Percentiles rank a stretch among this genome's conserved stretches.
These are phyloP conservation scores for Channa maculata DNA, from an alignment of 2,113 vertebrate genomes.

Conservation along the genomic window DNA sequence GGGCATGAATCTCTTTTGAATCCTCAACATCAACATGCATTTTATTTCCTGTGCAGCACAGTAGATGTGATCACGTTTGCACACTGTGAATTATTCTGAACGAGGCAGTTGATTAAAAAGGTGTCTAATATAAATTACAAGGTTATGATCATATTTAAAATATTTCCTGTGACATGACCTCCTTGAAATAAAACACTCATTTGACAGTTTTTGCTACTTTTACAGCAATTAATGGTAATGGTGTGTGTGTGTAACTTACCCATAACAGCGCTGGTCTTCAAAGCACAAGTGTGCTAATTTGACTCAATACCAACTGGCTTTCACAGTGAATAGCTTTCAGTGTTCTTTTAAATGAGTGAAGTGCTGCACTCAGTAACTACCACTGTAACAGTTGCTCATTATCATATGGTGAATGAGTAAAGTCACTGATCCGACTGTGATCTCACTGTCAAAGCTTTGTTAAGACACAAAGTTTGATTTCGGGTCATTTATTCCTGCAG, in stretches of 20 bases:
- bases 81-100: constrained; percentile 44
- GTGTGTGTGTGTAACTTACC: constrained; percentile 56
- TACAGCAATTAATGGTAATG: constrained; percentile 68
- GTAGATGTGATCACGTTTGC: constrained; percentile 5
- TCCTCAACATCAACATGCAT: constrained; percentile 30
- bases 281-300: constrained; percentile 59
- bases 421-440: constrained; percentile 42
- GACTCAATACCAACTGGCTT: constrained; percentile 55
- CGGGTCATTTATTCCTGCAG: constrained; percentile 8
- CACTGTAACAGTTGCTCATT: constrained; percentile 35
- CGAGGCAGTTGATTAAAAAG: constrained; percentile 54
- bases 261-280: constrained; percentile 57
- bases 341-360: constrained; percentile 52
- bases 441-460: constrained; percentile 27
- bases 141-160: constrained; percentile 57
- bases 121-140: constrained; percentile 54
- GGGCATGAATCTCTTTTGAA: constrained; percentile 33
- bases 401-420: constrained; percentile 19
- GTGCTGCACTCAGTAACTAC: constrained; percentile 18
- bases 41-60: constrained; percentile 27
- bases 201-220: constrained; percentile 66
- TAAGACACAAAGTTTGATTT: constrained; percentile 17
- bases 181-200: constrained; percentile 56
- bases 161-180: constrained; percentile 48
- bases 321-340: constrained; percentile 39